Percentiles rank a stretch among this genome's conserved stretches.
Evolutionary conservation across 2,797 vertebrate genomes (phyloP).

Genomic region (Lateolabrax maculatus): DNA sequence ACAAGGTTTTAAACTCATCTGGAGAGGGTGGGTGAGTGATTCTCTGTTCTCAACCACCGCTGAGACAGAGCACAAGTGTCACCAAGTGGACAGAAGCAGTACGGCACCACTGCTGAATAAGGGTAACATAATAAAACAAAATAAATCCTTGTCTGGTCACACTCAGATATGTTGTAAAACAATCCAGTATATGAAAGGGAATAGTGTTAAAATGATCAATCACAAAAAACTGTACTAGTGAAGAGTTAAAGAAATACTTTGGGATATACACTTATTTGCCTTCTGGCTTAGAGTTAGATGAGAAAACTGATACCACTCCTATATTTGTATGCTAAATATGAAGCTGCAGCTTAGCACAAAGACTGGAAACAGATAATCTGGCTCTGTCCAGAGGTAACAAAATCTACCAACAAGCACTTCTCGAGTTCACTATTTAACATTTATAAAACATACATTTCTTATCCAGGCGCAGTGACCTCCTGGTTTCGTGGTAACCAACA

Average conservation of each 20-base stretch:
- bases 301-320: not conserved
- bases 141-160: not conserved
- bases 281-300: too few relatives aligned
- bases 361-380: not conserved
- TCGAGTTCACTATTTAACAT: not conserved
- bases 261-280: not conserved
- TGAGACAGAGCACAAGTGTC: conserved; percentile 77
- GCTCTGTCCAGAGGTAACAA: not conserved
- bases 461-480: too few relatives aligned
- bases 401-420: not conserved
- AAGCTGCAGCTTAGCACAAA: not conserved
- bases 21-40: not conserved
- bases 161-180: not conserved
- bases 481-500: not conserved
- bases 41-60: not conserved
- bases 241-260: not conserved
- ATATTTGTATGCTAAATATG: not conserved
- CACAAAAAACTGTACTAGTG: not conserved
- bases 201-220: not conserved
- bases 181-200: not conserved
- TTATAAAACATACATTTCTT: not conserved
- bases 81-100: conserved; percentile 64
- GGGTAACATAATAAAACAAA: not conserved
- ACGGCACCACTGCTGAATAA: conserved; percentile 10
- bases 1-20: not conserved